Conservation (phyloP, 2,797 vertebrate genomes). For the Poecilia picta region DNA sequence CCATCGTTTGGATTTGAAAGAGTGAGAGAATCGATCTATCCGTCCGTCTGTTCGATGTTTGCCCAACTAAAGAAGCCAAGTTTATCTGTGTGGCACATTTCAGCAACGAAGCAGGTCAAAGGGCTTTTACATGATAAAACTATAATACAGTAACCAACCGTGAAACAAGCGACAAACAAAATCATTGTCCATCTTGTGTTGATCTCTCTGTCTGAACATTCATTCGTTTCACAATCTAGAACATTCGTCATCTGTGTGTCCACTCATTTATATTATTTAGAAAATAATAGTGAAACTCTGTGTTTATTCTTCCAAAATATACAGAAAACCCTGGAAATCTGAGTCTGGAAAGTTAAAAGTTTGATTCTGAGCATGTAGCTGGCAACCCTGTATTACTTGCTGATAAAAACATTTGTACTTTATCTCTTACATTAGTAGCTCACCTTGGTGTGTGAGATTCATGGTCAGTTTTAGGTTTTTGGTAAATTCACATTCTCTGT, state of each 20-base stretch:
- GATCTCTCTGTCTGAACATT: too few species aligned
- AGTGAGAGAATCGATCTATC: background rate
- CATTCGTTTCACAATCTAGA: too few species aligned
- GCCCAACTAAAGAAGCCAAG: background rate
- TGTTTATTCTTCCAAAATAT: background rate
- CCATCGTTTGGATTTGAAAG: background rate
- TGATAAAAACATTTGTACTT: background rate
- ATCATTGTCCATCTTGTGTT: background rate
- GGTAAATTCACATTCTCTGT: constrained; percentile 21
- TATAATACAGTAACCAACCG: background rate
- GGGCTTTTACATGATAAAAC: background rate
- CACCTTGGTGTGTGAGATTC: constrained; percentile 14
- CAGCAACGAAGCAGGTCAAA: background rate
- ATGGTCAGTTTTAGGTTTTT: constrained; percentile 31
- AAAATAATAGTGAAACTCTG: background rate
- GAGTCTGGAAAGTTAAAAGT: too few species aligned
- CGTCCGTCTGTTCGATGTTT: background rate
- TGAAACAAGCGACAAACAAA: background rate
- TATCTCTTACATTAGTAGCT: background rate
- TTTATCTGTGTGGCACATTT: background rate
- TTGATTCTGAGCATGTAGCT: background rate
- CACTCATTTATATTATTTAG: background rate
- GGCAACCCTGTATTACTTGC: background rate
- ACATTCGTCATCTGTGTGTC: background rate
- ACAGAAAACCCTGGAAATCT: background rate